Conservation (phyloP, 2,113 vertebrate species). For the Muntiacus reevesi region DNA sequence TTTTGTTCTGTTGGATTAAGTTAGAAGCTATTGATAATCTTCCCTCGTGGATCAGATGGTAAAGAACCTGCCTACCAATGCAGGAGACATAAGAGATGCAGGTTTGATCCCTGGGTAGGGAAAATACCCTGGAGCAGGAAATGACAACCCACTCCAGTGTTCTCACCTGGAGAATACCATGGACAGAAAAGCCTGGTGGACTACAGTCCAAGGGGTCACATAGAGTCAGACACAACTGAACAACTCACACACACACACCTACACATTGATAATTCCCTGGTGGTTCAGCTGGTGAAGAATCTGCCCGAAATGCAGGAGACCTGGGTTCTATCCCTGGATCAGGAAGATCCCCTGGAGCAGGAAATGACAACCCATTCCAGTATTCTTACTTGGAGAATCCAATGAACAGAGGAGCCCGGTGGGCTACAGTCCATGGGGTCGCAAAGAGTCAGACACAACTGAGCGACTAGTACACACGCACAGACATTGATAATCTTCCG, state of each 20-base stretch:
- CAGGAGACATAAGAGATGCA: background rate
- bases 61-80: background rate
- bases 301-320: background rate
- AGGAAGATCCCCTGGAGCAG: background rate
- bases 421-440: background rate
- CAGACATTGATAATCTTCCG: background rate
- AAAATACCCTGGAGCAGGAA: background rate
- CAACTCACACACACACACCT: too few relatives aligned
- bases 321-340: fast-evolving
- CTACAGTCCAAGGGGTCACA: background rate
- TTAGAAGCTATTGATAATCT: background rate
- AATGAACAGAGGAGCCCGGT: background rate
- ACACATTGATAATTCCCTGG: background rate
- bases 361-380: background rate
- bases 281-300: background rate
- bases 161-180: background rate
- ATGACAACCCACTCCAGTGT: background rate
- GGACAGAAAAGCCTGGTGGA: background rate
- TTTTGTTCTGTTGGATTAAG: background rate
- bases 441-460: background rate
- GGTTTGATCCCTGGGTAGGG: background rate
- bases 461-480: background rate
- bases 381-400: background rate
- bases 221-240: background rate
- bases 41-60: background rate